Evolutionary conservation across 2,888 invertebrate genomes (phyloP).

Genomic region (Merodon equestris): DNA sequence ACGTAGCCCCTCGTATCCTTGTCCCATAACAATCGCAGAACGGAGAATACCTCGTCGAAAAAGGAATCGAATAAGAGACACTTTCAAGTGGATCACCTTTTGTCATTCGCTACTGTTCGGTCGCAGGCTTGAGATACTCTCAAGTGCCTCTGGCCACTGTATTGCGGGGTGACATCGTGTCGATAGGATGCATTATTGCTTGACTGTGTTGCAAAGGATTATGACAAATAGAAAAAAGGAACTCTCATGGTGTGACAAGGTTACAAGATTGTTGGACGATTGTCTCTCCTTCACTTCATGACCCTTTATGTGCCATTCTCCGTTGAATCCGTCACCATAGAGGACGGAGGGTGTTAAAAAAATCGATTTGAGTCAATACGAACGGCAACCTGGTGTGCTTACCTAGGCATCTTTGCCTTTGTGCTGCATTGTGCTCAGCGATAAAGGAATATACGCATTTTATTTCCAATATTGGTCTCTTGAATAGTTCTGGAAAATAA

Average conservation of each 20-base stretch:
- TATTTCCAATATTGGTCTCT: too few relatives aligned
- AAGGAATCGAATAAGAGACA: constrained; percentile 51
- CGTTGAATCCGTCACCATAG: background rate
- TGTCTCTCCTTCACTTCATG: constrained; percentile 1
- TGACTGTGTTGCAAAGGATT: constrained; percentile 29
- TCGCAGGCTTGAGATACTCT: constrained; percentile 49
- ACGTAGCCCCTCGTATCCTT: constrained; percentile 34
- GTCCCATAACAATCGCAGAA: constrained; percentile 6
- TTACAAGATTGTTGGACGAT: constrained; percentile 48
- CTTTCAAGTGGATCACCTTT: constrained; percentile 59
- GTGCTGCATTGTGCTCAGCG: too few relatives aligned
- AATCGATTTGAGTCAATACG: constrained; percentile 46
- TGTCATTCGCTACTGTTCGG: constrained; percentile 41
- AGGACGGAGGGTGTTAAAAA: constrained; percentile 14
- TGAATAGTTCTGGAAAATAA: too few relatives aligned
- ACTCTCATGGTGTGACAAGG: constrained; percentile 24
- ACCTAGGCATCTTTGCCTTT: constrained; percentile 47
- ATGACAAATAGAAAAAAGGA: constrained; percentile 27
- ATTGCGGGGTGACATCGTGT: constrained; percentile 48
- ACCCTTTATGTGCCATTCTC: constrained; percentile 6
- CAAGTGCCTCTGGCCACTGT: constrained; percentile 54
- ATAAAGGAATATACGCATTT: too few relatives aligned
- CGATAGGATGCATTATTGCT: background rate
- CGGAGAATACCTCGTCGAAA: constrained; percentile 2
- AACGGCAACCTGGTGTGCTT: constrained; percentile 31